Evolutionary conservation across 2,113 vertebrate genomes (phyloP), one percentile per base, ranked within the genome.

Genomic region (Tichodroma muraria): DNA sequence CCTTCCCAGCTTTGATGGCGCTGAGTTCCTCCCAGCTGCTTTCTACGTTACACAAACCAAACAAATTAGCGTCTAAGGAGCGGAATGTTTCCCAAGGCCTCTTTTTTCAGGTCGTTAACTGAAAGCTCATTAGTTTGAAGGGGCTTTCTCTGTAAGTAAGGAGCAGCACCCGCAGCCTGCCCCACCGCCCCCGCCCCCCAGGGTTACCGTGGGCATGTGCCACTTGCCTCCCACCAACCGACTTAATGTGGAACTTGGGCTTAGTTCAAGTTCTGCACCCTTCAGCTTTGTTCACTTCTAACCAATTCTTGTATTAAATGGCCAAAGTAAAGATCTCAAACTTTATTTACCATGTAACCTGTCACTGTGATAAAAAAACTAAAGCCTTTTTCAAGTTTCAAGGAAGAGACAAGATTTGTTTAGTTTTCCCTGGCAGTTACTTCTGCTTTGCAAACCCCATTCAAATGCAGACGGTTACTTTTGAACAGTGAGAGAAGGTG

Each of bases 401-500:
- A 76, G 91, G 85, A 91, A 94, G 91, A 91, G 72, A 93, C 86
- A 72, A 91, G 68, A 84, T 71, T 73, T 68, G 42, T 85, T 93
- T 56, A 19, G 53, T 80, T 76, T 73, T 90, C 52, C 66, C 93
- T 78, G 57, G 53, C 70, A 89, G 91, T 90, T 90, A 79, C 78
- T 97, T 94, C 93, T 88, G 53, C 89, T 97, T 88, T 89, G 77
- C 45, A 81, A 93, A 87, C 71, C 81, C 85, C 80, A 84, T 85
- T 90, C 90, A 88, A 60, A 93, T 80, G 87, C 93, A 75, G 96
- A 94, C 95, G 90, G 85, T 81, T 88, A 96, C 95, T 94, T 91
- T 87, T 97, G 97, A 97, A 93, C 70, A 89, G 73, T 65, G 90
- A 86, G 91, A 92, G 89, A 90, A 89, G 84, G 93, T 96, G 95